These are phyloP conservation scores for Amphipoea lucens DNA, from an alignment of 2,888 invertebrate species.

Conservation along the genomic window DNA sequence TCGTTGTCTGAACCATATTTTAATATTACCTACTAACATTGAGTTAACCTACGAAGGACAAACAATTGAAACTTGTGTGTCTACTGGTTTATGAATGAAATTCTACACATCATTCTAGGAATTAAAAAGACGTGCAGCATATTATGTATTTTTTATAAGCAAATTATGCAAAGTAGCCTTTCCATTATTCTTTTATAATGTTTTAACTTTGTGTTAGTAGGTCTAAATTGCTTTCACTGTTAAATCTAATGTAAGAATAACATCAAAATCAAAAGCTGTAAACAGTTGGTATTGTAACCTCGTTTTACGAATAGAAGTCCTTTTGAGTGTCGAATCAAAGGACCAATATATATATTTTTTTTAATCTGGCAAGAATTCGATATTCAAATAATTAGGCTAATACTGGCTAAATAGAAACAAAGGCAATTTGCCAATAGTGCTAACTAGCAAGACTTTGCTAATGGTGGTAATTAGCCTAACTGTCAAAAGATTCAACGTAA, in stretches of 20 bases:
- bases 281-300: too few species aligned
- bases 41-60: slow-evolving; percentile 13
- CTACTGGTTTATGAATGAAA: slow-evolving; percentile 52
- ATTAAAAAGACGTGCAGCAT: slow-evolving; percentile 20
- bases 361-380: too few species aligned
- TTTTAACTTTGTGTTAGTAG: not conserved
- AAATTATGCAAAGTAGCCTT: not conserved
- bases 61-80: slow-evolving; percentile 27
- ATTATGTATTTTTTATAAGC: not conserved
- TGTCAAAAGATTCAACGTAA: not conserved
- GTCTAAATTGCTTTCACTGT: not conserved
- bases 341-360: not conserved
- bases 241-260: not conserved
- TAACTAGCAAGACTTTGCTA: not conserved
- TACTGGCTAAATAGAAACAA: not conserved
- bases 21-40: too few species aligned
- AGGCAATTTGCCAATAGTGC: not conserved
- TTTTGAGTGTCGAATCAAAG: not conserved
- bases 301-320: not conserved
- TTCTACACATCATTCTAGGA: slow-evolving; percentile 32
- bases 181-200: not conserved
- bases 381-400: not conserved
- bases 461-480: not conserved
- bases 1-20: too few species aligned
- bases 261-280: not conserved